phyloP scores from a whole-genome alignment of 2,888 invertebrate species.

The Diaperis boleti region DNA sequence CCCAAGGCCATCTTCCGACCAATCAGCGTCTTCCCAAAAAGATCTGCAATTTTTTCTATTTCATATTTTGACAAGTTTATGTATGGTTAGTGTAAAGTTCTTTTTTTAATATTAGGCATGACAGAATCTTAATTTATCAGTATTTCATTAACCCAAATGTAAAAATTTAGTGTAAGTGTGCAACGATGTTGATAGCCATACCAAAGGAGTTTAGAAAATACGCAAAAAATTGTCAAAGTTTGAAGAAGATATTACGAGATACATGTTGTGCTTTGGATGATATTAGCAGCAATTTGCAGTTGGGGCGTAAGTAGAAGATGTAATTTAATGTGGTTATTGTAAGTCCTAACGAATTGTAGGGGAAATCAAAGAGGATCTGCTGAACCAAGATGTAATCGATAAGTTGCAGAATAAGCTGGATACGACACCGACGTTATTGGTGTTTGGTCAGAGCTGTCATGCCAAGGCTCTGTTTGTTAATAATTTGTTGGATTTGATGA shows the following conservation, averaged over 20 bases:
- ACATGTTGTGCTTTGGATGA: conserved; percentile 62
- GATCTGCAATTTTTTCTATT: too few relatives aligned
- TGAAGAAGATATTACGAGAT: conserved; percentile 62
- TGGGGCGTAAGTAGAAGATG: conserved; percentile 57
- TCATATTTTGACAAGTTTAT: conserved; percentile 28
- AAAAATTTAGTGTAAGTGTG: conserved; percentile 16
- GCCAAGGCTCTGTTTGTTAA: conserved; percentile 81
- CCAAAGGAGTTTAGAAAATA: conserved; percentile 63
- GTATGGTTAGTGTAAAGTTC: conserved; percentile 20
- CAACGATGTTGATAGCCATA: conserved; percentile 56
- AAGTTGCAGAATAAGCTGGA: conserved; percentile 58
- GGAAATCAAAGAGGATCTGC: conserved; percentile 61
- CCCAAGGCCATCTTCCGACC: too few relatives aligned
- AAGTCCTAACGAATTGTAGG: conserved; percentile 50
- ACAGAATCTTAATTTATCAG: conserved; percentile 37
- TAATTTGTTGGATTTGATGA: conserved; percentile 74
- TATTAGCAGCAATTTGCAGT: conserved; percentile 59
- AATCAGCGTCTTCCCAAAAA: too few relatives aligned
- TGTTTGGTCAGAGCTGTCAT: conserved; percentile 78
- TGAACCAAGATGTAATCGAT: conserved; percentile 57
- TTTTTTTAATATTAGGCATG: conserved; percentile 37
- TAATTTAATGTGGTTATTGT: background rate
- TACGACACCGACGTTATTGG: conserved; percentile 74
- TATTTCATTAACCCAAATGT: conserved; percentile 39
- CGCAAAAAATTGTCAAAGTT: conserved; percentile 60